phyloP scores from a whole-genome alignment of 2,888 invertebrate species.

The Leucophora obtusa region DNA sequence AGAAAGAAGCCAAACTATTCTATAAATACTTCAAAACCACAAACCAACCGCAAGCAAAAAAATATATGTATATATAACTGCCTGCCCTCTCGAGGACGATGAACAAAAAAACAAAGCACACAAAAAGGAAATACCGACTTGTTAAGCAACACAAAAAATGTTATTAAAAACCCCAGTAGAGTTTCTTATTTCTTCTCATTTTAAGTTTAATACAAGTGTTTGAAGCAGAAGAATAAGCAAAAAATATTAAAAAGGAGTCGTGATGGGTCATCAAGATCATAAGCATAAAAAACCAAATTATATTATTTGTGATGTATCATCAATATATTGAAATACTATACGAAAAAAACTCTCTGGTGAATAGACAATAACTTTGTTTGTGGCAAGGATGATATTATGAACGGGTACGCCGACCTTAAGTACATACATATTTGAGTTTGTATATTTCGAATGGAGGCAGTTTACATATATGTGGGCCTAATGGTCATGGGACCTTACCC shows the following conservation, averaged over 20 bases:
- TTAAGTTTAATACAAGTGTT: conserved; percentile 8
- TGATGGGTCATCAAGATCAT: conserved; percentile 61
- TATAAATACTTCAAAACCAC: conserved; percentile 44
- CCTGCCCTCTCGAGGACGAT: conserved; percentile 53
- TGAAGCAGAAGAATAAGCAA: conserved; percentile 29
- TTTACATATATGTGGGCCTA: no score
- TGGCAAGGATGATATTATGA: conserved; percentile 14
- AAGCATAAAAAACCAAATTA: conserved; percentile 45
- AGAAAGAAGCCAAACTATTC: conserved; percentile 48
- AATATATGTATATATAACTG: no score
- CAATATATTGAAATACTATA: conserved; percentile 51
- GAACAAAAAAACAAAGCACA: conserved; percentile 5
- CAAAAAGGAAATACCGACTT: conserved; percentile 42
- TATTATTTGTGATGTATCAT: conserved; percentile 53
- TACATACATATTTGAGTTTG: no score
- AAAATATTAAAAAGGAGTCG: conserved; percentile 43
- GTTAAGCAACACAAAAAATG: conserved; percentile 12
- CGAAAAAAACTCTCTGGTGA: conserved; percentile 23
- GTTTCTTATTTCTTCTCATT: conserved; percentile 38
- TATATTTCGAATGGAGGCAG: no score
- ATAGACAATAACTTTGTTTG: conserved; percentile 47
- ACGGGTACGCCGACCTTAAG: background rate
- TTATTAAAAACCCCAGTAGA: conserved; percentile 34
- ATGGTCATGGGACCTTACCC: no score
- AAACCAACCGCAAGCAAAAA: conserved; percentile 37